Evolutionary conservation across 2,888 invertebrate species (phyloP).

Genomic region (Temnothorax unifasciatus): DNA sequence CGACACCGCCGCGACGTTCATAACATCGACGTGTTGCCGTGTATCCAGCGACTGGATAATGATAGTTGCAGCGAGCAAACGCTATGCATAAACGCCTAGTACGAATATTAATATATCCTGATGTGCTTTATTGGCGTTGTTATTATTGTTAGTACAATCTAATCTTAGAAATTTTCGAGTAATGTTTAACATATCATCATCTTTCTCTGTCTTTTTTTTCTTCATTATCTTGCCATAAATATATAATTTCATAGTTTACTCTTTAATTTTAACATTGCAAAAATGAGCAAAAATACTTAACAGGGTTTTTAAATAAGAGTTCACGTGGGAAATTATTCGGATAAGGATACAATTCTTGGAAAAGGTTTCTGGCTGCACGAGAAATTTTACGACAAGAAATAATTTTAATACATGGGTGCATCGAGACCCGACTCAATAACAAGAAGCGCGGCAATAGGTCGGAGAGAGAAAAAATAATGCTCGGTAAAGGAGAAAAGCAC

Average conservation of each 20-base stretch:
- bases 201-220: background rate
- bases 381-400: background rate
- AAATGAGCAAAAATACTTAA: background rate
- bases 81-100: constrained; percentile 8
- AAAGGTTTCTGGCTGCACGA: background rate
- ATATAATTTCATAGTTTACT: background rate
- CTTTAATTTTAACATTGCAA: background rate
- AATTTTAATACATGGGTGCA: background rate
- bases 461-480: background rate
- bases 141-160: background rate
- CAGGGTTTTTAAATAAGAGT: background rate
- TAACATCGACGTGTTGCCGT: constrained; percentile 24
- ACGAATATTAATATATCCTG: constrained; percentile 15
- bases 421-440: constrained; percentile 4
- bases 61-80: constrained; percentile 3
- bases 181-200: background rate
- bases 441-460: background rate
- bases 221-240: background rate
- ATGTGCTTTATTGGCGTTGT: background rate
- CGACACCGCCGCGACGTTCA: constrained; percentile 32
- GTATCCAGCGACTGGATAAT: constrained; percentile 35
- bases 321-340: background rate
- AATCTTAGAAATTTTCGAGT: background rate
- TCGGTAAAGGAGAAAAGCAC: background rate
- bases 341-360: background rate